Evolutionary conservation across 2,797 vertebrate species (phyloP), one percentile per base, ranked within the genome.

Genomic region (Notolabrus celidotus): DNA sequence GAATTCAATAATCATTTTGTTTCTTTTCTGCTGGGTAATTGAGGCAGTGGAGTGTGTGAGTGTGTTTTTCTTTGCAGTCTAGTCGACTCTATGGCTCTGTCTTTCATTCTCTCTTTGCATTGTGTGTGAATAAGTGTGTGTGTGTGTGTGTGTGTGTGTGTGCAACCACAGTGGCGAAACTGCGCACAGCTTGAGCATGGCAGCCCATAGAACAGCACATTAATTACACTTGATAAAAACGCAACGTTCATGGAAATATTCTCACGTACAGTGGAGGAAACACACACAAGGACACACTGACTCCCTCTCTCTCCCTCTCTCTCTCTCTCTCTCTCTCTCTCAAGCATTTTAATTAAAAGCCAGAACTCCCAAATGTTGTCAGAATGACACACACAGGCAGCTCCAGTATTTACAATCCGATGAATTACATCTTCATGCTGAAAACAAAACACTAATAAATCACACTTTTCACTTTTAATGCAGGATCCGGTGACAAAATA

Each of bases 391-490:
- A 63, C 56, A 31, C 54, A 25, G 54, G 50, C 73, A 55, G 55
- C 49, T 15, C 2, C 20, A 3, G 43, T 65, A 84, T 89, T 90
- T 84, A 87, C 66, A 63, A 16, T 64, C 61, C 56, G 9, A 75
- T 77, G 52, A 89, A 86, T 89, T 53, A 86, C 51, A 66, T 80
- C 80, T 74, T 84, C 62, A 68, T 67, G 74, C 77, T 42, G 73
- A 79, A 90, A 85, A 82, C 81, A 80, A 74, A 85, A 84, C 78
- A 74, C 73, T 56, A 82, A 90, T 89, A 85, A 88, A 89, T 90
- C 81, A 86, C 66, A 84, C 70, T 86, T 86, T 88, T 88, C 82
- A 86, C 74, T 57, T 82, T 87, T 66, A 85, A 86, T 84, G 75
- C 31, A 5, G 62, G 65, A 86, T 88, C 65, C 20, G 31, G 63